Percentiles rank a stretch among this genome's conserved stretches.
These are phyloP conservation scores for Cranoglanis bouderius DNA, from an alignment of 2,113 vertebrate genomes.

Conservation along the genomic window DNA sequence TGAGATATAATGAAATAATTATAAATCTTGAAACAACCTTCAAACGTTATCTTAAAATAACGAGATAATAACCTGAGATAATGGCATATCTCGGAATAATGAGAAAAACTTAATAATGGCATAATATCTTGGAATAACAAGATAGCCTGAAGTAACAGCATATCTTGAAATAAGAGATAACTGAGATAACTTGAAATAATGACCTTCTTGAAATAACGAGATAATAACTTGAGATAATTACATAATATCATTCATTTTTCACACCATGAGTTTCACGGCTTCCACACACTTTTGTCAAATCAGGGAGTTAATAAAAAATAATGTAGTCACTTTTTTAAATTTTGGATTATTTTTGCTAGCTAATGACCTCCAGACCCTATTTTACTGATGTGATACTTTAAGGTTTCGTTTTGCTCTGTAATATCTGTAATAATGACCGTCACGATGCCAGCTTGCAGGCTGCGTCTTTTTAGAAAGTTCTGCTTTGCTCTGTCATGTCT, in stretches of 20 bases:
- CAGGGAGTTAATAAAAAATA: background rate
- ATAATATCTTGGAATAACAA: too few species aligned
- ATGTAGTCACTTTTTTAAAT: background rate
- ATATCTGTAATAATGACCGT: background rate
- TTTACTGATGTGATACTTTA: background rate
- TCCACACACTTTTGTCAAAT: background rate
- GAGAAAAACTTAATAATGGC: too few species aligned
- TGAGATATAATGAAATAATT: background rate
- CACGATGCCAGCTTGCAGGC: background rate
- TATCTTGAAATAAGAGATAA: too few species aligned
- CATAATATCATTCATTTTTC: background rate
- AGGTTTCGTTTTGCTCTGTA: background rate
- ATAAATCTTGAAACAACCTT: background rate
- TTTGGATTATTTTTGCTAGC: background rate
- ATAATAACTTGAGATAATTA: background rate
- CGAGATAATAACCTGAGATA: too few species aligned
- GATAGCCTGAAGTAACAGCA: too few species aligned
- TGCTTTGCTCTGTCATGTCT: background rate
- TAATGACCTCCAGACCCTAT: background rate
- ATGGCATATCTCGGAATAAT: too few species aligned
- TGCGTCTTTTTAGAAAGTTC: background rate
- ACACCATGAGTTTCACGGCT: background rate
- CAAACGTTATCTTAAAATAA: background rate
- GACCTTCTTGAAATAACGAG: too few species aligned
- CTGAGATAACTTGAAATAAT: too few species aligned